Percentiles rank a stretch among this genome's conserved stretches.
Conservation (phyloP, 2,888 invertebrate species). For the Meliscaeva auricollis region DNA sequence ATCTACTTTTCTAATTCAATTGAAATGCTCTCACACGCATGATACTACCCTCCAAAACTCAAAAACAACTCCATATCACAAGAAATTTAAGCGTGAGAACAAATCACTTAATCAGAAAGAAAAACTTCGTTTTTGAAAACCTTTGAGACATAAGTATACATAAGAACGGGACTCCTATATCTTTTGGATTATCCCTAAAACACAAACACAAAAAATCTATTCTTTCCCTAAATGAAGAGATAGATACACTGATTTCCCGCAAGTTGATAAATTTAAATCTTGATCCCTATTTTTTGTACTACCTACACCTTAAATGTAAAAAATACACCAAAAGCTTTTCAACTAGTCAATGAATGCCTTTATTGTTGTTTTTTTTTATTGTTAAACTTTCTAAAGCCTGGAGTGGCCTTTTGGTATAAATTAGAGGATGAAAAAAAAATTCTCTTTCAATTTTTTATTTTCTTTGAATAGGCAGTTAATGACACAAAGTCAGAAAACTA, state of each 20-base stretch:
- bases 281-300: neutral
- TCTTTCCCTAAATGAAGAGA: neutral
- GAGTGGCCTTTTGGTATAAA: constrained; percentile 21
- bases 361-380: constrained; percentile 62
- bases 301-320: no score
- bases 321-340: constrained; percentile 43
- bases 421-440: constrained; percentile 47
- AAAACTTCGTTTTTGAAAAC: constrained; percentile 25
- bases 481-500: constrained; percentile 64
- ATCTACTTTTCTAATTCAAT: no score
- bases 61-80: constrained; percentile 68
- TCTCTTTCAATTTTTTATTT: constrained; percentile 41
- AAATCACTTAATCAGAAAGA: constrained; percentile 62
- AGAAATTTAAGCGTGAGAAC: constrained; percentile 70
- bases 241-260: constrained; percentile 24
- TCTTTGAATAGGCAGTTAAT: constrained; percentile 66
- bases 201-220: constrained; percentile 57
- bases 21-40: no score
- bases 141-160: no score
- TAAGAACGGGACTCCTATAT: no score
- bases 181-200: constrained; percentile 64
- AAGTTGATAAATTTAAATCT: constrained; percentile 56
- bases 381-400: constrained; percentile 48
- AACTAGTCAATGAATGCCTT: constrained; percentile 67
- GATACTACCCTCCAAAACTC: no score